These are phyloP conservation scores for Ellobius talpinus DNA, from an alignment of 2,113 vertebrate genomes.

Conservation along the genomic window DNA sequence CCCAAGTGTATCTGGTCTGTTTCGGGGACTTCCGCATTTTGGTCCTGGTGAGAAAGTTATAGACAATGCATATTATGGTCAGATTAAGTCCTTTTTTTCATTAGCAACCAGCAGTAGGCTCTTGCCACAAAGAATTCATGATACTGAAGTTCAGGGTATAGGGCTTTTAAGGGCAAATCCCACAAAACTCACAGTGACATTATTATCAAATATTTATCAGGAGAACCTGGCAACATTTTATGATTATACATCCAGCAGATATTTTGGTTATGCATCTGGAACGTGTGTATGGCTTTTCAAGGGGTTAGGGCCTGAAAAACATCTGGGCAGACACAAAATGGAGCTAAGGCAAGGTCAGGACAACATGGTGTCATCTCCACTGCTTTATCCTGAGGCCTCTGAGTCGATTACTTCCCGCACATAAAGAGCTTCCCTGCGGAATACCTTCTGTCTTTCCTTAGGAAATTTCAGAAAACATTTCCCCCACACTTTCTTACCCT, in stretches of 20 bases:
- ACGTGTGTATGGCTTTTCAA: background rate
- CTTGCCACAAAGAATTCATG: background rate
- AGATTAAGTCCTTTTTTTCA: background rate
- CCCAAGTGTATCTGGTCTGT: background rate
- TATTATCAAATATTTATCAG: background rate
- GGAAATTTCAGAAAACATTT: background rate
- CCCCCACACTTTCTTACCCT: background rate
- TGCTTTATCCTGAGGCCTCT: no score
- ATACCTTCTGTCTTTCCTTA: background rate
- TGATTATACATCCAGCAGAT: background rate
- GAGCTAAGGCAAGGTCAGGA: background rate
- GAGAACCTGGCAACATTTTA: background rate
- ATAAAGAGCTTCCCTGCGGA: background rate
- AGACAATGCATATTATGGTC: background rate
- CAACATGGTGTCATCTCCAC: background rate
- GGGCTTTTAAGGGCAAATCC: background rate
- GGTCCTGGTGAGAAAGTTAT: background rate
- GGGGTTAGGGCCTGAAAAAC: background rate
- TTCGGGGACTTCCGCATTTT: background rate
- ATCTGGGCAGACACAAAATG: background rate
- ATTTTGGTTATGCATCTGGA: background rate
- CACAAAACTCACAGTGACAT: background rate
- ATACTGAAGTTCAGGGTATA: background rate
- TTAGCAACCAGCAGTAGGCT: background rate
- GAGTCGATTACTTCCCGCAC: background rate